Conservation (phyloP, 2,888 invertebrate species). For the Ophion slaviceki region DNA sequence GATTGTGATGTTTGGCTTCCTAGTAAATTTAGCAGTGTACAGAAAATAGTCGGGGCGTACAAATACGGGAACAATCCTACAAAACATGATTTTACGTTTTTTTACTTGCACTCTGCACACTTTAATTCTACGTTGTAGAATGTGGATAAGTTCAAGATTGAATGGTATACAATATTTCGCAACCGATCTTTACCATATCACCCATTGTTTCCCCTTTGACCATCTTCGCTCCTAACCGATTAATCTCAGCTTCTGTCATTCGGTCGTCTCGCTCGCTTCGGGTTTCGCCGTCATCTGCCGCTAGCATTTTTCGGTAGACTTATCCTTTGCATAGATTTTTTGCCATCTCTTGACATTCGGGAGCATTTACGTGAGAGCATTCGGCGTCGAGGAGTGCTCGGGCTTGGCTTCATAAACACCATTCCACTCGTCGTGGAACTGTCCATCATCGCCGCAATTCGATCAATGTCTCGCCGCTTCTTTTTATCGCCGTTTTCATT, state of each 20-base stretch:
- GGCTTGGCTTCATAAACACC: constrained; percentile 75
- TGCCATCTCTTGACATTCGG: constrained; percentile 73
- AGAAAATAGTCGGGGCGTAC: too few relatives aligned
- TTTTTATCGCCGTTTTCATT: constrained; percentile 84
- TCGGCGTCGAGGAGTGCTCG: constrained; percentile 54
- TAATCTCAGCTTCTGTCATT: constrained; percentile 93
- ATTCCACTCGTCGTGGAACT: constrained; percentile 58
- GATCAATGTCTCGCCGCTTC: constrained; percentile 83
- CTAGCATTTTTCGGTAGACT: constrained; percentile 23
- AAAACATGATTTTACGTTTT: too few relatives aligned
- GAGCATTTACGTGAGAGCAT: constrained; percentile 47
- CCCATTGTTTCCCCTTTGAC: constrained; percentile 98
- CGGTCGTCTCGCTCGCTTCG: constrained; percentile 35
- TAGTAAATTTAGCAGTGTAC: too few relatives aligned
- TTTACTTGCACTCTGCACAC: neutral
- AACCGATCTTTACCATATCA: constrained; percentile 84
- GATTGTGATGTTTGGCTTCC: too few relatives aligned
- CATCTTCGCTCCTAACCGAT: constrained; percentile 94
- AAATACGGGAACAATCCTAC: too few relatives aligned
- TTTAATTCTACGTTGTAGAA: neutral
- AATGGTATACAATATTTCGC: neutral
- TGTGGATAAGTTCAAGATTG: neutral
- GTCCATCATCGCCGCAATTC: constrained; percentile 60
- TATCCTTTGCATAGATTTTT: constrained; percentile 69
- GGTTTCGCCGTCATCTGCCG: constrained; percentile 47